Evolutionary conservation across 1,140 invertebrate genomes (phyloP), one percentile per base, ranked within the genome.

Genomic region (Pemphigus obesinymphae): DNA sequence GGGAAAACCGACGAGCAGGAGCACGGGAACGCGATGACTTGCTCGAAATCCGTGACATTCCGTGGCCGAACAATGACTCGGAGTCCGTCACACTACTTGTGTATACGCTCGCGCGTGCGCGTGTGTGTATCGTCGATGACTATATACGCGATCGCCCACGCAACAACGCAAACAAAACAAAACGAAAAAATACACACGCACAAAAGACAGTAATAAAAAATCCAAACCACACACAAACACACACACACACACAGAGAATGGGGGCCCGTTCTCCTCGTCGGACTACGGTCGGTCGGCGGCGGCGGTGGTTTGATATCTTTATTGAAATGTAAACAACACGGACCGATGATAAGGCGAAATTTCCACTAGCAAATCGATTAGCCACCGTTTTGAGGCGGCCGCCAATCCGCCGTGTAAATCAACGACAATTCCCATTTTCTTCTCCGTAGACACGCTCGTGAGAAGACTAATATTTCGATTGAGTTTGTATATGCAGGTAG

Each of bases 241-340:
- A 70, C 82, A 82, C 82, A 61, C 82, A 82, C 83, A 82, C 29
- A 84, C 40, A 84, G 80, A 84, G 83, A 84, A 84, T 84, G 63
- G 76, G 43, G 29, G 76, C 66, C 82, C 45, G 48, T 45, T 40
- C n/a, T n/a, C n/a, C n/a, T n/a, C n/a, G n/a, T 82, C 68, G 40
- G 31, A 55, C 76, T n/a, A n/a, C n/a, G n/a, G n/a, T n/a, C n/a
- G n/a, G 48, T 55, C 20, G 40, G 5, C 31, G 37, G 4, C 37
- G 37, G 37, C 31, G 63, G 31, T n/a, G 34, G 70, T 73, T 73
- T 76, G 66, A 81, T 82, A 66, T 82, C 55, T 72, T 83, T 68
- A 83, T 68, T 81, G 29, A 68, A 72, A 82, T 72, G 53, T 80
- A 72, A 68, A 82, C 80, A 82, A 63, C 82, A 70, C 58, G 63